Evolutionary conservation across 2,888 invertebrate species (phyloP).

Genomic region (Aproaerema taeniolella): DNA sequence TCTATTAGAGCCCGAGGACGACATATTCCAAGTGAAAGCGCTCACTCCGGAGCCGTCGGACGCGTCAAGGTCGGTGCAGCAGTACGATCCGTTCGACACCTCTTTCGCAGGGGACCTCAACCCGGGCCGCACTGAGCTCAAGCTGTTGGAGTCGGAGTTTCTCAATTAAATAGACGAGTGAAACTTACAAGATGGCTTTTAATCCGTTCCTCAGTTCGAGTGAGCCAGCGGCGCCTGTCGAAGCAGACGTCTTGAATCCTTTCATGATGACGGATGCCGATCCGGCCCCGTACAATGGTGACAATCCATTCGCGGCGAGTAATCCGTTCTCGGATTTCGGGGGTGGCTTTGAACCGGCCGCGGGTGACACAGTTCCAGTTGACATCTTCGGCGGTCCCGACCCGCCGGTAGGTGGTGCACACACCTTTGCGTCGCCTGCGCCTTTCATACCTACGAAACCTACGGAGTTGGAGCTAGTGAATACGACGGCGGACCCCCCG

Average conservation of each 20-base stretch:
- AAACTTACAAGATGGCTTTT: conserved; percentile 75
- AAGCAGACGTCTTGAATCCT: conserved; percentile 79
- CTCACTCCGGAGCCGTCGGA: conserved; percentile 80
- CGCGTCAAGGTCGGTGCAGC: conserved; percentile 40
- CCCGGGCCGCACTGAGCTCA: conserved; percentile 87
- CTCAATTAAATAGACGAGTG: conserved; percentile 30
- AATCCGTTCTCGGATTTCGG: conserved; percentile 83
- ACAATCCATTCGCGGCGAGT: conserved; percentile 83
- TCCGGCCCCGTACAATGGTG: conserved; percentile 42
- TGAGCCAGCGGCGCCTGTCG: conserved; percentile 75
- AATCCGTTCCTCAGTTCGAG: conserved; percentile 89
- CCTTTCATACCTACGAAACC: conserved; percentile 36
- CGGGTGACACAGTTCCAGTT: conserved; percentile 55
- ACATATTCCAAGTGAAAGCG: conserved; percentile 82
- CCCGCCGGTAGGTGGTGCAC: conserved; percentile 48
- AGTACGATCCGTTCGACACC: conserved; percentile 90
- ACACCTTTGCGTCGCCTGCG: conserved; percentile 40
- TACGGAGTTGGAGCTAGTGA: conserved; percentile 54
- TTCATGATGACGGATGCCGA: conserved; percentile 78
- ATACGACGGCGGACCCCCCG: conserved; percentile 41
- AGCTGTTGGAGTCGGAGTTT: conserved; percentile 87
- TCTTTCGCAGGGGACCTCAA: conserved; percentile 85
- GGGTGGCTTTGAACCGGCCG: conserved; percentile 53
- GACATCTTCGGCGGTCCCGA: conserved; percentile 61
- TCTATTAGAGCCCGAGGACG: conserved; percentile 69